Evolutionary conservation across 2,113 vertebrate genomes (phyloP), one percentile per base, ranked within the genome.

Genomic region (mouse (Mus musculus)): DNA sequence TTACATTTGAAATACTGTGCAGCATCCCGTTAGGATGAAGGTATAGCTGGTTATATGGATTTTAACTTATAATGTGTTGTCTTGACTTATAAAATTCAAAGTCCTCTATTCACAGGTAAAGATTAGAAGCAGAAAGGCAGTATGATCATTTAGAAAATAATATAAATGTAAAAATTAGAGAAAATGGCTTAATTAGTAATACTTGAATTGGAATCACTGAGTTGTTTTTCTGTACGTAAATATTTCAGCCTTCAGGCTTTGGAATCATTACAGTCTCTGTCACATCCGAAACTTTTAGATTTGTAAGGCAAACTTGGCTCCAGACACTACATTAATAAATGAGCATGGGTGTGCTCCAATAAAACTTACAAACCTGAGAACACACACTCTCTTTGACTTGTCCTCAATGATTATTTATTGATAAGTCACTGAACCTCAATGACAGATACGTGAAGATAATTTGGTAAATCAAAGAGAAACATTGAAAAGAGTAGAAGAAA

Each of bases 21-120:
- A 7, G 63, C 4, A 81, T 52, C 10, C 2, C 20, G 72, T 59
- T 85, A 80, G 59, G 80, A 59, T 7, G 7, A 75, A 75, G 52
- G 16, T 75, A 5, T 2, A 80, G 12, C 8, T 72, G 7, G 8
- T 22, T 49, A 36, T 46, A 82, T 26, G 72, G 1, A 39, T 67
- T 75, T 94, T 4, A 81, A 89, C 67, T 71, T 49, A n/a, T 54
- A n/a, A 94, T 12, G 14, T 87, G 2, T 33, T 84, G 20, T 86
- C 42, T 88, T 54, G 65, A 39, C 49, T 72, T 56, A 82, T 4
- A 89, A 69, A 95, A 71, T 87, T 95, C 14, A 78, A 67, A 91
- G 14, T 63, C 28, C 61, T 61, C 16, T 67, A 17, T 95, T 82
- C 36, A 78, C 11, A 82, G n/a, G 12, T 88, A 90, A 12, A 88